Evolutionary conservation across 1,140 invertebrate species (phyloP), one percentile per base, ranked within the genome.

Genomic region (Drosophila eugracilis): DNA sequence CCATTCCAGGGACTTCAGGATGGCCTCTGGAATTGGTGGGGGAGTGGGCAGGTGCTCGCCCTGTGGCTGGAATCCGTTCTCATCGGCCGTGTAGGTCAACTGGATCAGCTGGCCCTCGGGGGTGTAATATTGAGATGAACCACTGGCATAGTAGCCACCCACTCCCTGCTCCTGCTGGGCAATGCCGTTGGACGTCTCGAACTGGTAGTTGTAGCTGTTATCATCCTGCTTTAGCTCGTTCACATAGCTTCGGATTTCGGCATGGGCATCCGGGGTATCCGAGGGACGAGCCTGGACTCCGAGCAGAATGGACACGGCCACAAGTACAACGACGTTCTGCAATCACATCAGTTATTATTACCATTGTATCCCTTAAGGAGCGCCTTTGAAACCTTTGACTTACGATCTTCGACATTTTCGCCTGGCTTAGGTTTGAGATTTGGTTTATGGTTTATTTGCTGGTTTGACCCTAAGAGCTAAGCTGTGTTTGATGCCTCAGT

Each of bases 161-260:
- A 79, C 77, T 24, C 94, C 94, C 67, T 92, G 90, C 63, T 94
- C 94, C 76, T 94, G 92, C 15, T 92, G 94, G 32, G 92, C 90
- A 67, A 94, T 94, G 6, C 94, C 94, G 78, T 95, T 94, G 28
- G 92, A 93, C 28, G 94, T 94, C 71, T 93, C 90, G 78, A 94
- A 95, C 48, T 85, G 81, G 42, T 91, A 89, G 45, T 91, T 89
- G 69, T 91, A 91, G 83, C 93, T 95, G 69, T 93, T 93, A 59
- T 94, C 93, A 3, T 74, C 67, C 50, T 75, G 70, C 58, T 88
- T 88, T 62, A 84, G 57, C 22, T 88, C 83, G 15, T 89, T 88
- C 32, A 72, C 58, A 49, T 47, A 88, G 75, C 83, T 88, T 41
- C 83, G 83, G 55, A 88, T 89, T 59, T 88, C 83, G 14, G 83